Percentiles rank a stretch among this genome's conserved stretches.
Evolutionary conservation across 1,140 invertebrate genomes (phyloP).

Genomic region (silkworm (Bombyx mori)): DNA sequence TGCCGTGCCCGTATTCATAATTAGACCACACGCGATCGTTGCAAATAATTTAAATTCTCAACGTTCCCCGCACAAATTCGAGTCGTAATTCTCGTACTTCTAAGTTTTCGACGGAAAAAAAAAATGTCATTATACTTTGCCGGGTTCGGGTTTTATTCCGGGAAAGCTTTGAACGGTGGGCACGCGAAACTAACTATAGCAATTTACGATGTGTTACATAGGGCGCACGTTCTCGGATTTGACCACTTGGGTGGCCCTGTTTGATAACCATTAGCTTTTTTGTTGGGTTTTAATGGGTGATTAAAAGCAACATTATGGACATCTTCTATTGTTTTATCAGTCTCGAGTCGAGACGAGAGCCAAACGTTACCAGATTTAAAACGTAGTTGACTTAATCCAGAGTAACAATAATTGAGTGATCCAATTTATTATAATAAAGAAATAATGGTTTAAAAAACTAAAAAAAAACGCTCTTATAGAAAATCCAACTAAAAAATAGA

Average conservation of each 20-base stretch:
- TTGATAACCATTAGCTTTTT: conserved; percentile 49
- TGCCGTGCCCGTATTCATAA: conserved; percentile 45
- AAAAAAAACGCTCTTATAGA: too few relatives aligned
- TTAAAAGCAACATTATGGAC: conserved; percentile 26
- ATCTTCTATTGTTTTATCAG: conserved; percentile 29
- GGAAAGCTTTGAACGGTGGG: conserved; percentile 40
- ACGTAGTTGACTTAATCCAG: too few relatives aligned
- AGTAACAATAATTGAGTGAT: too few relatives aligned
- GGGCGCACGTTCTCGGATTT: conserved; percentile 46
- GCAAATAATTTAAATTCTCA: conserved; percentile 57
- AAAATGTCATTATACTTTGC: conserved; percentile 50
- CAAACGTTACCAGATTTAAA: background rate
- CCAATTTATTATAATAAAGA: too few relatives aligned
- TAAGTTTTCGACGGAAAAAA: conserved; percentile 50
- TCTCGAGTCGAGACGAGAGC: conserved; percentile 10
- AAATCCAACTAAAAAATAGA: too few relatives aligned
- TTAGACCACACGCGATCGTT: conserved; percentile 61
- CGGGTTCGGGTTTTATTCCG: conserved; percentile 41
- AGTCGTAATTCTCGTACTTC: conserved; percentile 47
- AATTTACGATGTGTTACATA: conserved; percentile 59
- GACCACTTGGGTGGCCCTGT: conserved; percentile 55
- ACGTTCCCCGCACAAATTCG: conserved; percentile 56
- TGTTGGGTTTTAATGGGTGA: conserved; percentile 46
- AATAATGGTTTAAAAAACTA: too few relatives aligned
- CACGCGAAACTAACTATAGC: conserved; percentile 39